Conservation (phyloP, 2,797 vertebrate genomes). For the Hemibagrus guttatus region DNA sequence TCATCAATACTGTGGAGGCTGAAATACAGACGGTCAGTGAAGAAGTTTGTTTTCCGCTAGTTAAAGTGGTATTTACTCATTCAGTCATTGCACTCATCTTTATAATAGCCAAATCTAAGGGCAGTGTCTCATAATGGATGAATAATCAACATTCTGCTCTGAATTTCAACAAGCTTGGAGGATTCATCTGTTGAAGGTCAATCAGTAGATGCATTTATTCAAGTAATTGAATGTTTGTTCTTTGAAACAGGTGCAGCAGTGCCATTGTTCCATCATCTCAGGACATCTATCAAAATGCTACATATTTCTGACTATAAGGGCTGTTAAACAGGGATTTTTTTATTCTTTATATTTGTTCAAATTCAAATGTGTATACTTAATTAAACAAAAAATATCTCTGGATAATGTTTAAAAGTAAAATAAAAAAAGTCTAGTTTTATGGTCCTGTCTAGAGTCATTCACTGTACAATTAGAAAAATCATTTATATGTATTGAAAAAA, state of each 20-base stretch:
- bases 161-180: background rate
- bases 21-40: slow-evolving; percentile 13
- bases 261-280: no score
- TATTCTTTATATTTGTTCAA: no score
- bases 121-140: background rate
- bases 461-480: no score
- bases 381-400: no score
- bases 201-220: background rate
- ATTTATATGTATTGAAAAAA: no score
- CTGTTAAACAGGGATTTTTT: no score
- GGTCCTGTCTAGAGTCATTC: no score
- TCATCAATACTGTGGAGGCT: background rate
- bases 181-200: background rate
- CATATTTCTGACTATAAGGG: no score
- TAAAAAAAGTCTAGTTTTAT: no score
- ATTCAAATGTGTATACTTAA: no score
- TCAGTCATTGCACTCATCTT: background rate
- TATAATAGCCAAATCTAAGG: background rate
- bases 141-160: background rate
- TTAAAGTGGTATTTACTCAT: background rate
- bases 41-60: background rate
- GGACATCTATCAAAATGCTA: no score
- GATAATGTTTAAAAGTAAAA: no score
- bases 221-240: background rate
- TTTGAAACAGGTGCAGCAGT: background rate